Evolutionary conservation across 1,140 invertebrate genomes (phyloP).

Genomic region (Elysia chlorotica): DNA sequence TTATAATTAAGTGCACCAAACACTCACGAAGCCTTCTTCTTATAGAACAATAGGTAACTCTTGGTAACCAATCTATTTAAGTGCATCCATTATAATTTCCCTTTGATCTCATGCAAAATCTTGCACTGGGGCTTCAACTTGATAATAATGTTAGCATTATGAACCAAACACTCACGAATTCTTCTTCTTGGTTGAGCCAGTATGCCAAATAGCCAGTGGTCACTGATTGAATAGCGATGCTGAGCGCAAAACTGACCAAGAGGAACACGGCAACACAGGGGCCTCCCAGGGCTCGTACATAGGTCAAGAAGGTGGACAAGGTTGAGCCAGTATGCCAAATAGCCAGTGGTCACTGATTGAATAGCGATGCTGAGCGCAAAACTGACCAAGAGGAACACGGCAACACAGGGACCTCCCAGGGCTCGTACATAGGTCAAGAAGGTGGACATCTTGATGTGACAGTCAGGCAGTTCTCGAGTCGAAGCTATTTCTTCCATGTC

Average conservation of each 20-base stretch:
- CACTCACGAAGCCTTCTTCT: too few relatives aligned
- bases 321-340: conserved; percentile 73
- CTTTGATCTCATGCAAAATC: too few relatives aligned
- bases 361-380: conserved; percentile 70
- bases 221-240: conserved; percentile 68
- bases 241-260: conserved; percentile 68
- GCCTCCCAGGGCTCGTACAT: conserved; percentile 70
- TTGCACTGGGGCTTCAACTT: too few relatives aligned
- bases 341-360: conserved; percentile 71
- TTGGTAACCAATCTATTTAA: too few relatives aligned
- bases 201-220: conserved; percentile 73
- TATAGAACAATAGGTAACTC: too few relatives aligned
- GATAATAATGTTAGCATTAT: too few relatives aligned
- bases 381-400: conserved; percentile 65
- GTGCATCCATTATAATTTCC: too few relatives aligned
- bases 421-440: conserved; percentile 68
- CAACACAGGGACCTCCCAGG: conserved; percentile 68
- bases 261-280: conserved; percentile 65
- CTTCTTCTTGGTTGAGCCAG: conserved; percentile 69
- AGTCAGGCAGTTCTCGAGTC: conserved; percentile 62
- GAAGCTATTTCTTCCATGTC: conserved; percentile 55
- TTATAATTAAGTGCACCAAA: too few relatives aligned
- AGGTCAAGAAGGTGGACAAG: too few relatives aligned
- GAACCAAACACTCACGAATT: too few relatives aligned
- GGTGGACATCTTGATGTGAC: conserved; percentile 61